phyloP scores from a whole-genome alignment of 2,113 vertebrate genomes.

The Epinephelus cyanopodus region DNA sequence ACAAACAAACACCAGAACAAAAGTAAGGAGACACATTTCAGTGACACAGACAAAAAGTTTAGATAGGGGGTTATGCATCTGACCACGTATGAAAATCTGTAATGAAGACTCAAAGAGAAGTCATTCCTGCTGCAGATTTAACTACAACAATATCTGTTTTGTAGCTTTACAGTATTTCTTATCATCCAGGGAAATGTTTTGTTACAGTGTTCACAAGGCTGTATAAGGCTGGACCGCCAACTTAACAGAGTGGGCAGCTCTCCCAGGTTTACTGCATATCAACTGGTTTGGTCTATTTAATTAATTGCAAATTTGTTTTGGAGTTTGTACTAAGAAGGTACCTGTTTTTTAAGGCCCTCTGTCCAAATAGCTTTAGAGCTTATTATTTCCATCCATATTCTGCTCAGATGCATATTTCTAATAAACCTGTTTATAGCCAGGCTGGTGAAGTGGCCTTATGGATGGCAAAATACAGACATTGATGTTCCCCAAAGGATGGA shows the following conservation, averaged over 20 bases:
- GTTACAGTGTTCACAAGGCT: neutral
- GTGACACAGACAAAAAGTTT: too few species aligned
- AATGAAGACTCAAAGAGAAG: too few species aligned
- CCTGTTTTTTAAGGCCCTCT: neutral
- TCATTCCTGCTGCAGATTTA: too few species aligned
- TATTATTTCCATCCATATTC: neutral
- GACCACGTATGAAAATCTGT: too few species aligned
- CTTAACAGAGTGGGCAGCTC: neutral
- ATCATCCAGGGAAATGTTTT: neutral
- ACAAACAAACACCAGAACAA: too few species aligned
- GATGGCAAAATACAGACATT: neutral
- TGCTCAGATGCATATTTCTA: neutral
- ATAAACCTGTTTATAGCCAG: neutral
- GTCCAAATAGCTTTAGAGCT: neutral
- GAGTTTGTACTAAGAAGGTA: neutral
- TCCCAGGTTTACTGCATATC: neutral
- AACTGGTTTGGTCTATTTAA: neutral
- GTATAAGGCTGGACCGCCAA: neutral
- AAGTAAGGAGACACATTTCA: too few species aligned
- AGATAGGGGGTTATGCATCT: too few species aligned
- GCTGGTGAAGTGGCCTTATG: too few species aligned
- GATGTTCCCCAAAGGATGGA: neutral
- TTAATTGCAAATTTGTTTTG: neutral
- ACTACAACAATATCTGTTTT: too few species aligned
- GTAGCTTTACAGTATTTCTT: neutral